phyloP scores from a whole-genome alignment of 2,797 vertebrate genomes.

The Anas bernieri region DNA sequence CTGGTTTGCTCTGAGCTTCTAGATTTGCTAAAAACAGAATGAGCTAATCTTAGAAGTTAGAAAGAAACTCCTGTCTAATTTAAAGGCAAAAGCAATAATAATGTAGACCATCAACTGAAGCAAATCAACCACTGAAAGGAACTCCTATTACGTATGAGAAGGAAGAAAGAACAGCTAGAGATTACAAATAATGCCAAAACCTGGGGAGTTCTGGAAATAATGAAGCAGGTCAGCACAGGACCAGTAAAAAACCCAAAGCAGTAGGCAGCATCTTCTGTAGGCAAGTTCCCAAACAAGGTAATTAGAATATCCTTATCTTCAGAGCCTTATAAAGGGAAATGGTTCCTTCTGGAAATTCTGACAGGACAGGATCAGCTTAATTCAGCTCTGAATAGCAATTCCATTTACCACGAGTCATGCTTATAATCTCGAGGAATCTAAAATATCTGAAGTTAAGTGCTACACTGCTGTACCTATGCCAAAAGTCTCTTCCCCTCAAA shows the following conservation, averaged over 20 bases:
- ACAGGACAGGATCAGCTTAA: background rate
- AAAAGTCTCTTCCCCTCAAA: constrained; percentile 3
- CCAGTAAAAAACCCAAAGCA: background rate
- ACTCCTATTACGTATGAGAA: background rate
- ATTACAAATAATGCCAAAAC: background rate
- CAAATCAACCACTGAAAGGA: constrained; percentile 4
- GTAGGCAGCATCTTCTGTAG: background rate
- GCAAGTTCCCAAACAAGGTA: background rate
- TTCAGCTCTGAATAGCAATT: constrained; percentile 12
- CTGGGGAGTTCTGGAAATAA: background rate
- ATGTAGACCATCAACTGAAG: background rate
- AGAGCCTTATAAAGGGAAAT: background rate
- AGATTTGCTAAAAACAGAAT: constrained; percentile 10
- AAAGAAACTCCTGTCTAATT: constrained; percentile 31
- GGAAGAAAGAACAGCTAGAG: background rate
- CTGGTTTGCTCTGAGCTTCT: constrained; percentile 45
- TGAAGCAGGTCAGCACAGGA: background rate
- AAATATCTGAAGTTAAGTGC: background rate
- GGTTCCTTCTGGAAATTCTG: constrained; percentile 9
- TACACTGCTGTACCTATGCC: background rate
- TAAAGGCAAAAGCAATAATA: constrained; percentile 9
- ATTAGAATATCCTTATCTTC: background rate
- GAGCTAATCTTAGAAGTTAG: constrained; percentile 36
- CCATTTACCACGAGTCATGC: background rate
- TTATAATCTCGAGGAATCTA: constrained; percentile 1